Evolutionary conservation across 30 jellyfish, hydroid and myxozoan genomes (phyloP).

Genomic region (Sanderia malayensis): DNA sequence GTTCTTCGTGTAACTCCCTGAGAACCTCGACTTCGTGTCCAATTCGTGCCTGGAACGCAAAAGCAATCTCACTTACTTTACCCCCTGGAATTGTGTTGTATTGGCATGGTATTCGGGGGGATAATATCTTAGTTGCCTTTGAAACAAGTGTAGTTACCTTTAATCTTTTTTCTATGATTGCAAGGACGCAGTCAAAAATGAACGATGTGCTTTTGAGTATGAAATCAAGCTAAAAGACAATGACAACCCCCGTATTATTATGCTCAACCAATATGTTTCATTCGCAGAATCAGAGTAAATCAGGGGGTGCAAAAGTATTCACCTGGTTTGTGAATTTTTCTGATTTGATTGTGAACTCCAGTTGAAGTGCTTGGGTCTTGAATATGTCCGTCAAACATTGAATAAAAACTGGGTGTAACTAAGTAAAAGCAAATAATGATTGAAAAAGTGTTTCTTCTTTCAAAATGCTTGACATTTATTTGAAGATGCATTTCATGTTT

Average conservation of each 20-base stretch:
- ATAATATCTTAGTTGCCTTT: too few species aligned
- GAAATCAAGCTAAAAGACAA: conserved; percentile 49
- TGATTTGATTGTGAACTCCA: conserved; percentile 58
- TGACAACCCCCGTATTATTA: too few species aligned
- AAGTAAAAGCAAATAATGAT: too few species aligned
- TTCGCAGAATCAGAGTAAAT: too few species aligned
- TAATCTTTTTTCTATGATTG: conserved; percentile 38
- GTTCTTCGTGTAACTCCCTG: conserved; percentile 49
- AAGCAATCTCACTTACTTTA: too few species aligned
- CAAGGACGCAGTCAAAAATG: conserved; percentile 59
- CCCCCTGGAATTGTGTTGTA: too few species aligned
- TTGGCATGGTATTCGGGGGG: too few species aligned
- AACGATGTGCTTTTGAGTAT: conserved; percentile 61
- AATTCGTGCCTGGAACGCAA: conserved; percentile 16
- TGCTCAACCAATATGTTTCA: too few species aligned
- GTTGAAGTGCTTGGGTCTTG: conserved; percentile 83
- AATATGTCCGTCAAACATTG: conserved; percentile 85
- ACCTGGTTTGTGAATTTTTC: conserved; percentile 42
- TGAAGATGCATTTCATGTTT: too few species aligned
- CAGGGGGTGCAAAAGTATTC: too few species aligned
- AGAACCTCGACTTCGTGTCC: conserved; percentile 63
- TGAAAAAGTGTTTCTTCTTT: too few species aligned
- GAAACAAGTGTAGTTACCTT: conserved; percentile 53
- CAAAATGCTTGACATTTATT: too few species aligned
- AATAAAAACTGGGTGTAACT: conserved; percentile 60